Base-by-base conservation (phyloP, 2,797 vertebrate genomes). In the Loriculus beryllinus region DNA sequence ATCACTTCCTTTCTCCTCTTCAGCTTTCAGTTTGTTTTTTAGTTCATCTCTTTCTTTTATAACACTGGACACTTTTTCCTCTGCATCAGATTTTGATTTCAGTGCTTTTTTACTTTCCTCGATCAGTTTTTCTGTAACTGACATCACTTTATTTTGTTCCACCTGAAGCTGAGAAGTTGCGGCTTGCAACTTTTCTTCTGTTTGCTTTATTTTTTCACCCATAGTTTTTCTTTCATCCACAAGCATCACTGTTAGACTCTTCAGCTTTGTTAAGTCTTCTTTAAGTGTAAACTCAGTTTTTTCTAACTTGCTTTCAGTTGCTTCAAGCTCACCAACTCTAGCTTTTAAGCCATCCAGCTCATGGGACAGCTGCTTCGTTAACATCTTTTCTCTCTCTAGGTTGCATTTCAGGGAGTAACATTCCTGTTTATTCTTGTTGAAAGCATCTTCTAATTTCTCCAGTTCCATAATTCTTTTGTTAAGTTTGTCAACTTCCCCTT, bases 261-360 rank as follows among this genome's bases (percentile, higher is more conserved):
- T 99, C 87, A 99, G 71, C 97, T 99, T 99, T 94, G 98, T 98
- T 72, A 99, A 98, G 71, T 99, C 99, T 95, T 99, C 99, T 96
- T 99, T 99, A 86, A 99, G 97, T 1, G 97, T 98, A 91, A 98
- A 92, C 96, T 99, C 99, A 6, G 98, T 99, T 97, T 99, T 99
- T 93, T 98, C 99, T 93, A 99, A 96, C 75, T 98, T 98, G 92
- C 83, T 97, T 93, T 99, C 99, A 85, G 98, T 98, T 74, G 95
- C 97, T 97, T 99, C 99, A 52, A 99, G 97, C 71, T 99, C 99
- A 19, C 97, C 98, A 85, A 99, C 98, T 94, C 98, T 98, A 77
- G 96, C 97, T 97, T 99, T 99, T 97, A 99, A 97, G 70, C 97
- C 96, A 39, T 99, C 99, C 37, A 99, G 94, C 94, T 99, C 99